Percentiles rank a stretch among this genome's conserved stretches.
These are phyloP conservation scores for Poecile atricapillus DNA, from an alignment of 2,113 vertebrate species.

Conservation along the genomic window DNA sequence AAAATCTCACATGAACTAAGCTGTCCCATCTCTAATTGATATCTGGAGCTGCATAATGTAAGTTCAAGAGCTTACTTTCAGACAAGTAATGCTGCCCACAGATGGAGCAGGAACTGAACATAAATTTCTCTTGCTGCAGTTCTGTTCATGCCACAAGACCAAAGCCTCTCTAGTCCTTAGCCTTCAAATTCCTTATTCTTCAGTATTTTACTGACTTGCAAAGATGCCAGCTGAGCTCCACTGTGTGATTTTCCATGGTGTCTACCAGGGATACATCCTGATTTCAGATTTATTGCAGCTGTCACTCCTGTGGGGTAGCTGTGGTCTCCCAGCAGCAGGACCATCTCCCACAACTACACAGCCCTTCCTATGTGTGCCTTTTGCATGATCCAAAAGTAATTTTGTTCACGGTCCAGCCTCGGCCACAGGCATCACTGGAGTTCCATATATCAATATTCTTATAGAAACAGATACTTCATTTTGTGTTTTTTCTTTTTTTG, in stretches of 20 bases:
- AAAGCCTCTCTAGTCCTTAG: background rate
- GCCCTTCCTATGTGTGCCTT: background rate
- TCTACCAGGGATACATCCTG: background rate
- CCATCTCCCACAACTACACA: background rate
- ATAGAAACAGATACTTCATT: background rate
- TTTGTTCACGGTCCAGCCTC: background rate
- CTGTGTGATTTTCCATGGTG: background rate
- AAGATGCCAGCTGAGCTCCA: background rate
- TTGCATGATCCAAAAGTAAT: background rate
- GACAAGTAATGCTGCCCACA: background rate
- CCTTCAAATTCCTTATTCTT: background rate
- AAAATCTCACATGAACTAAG: background rate
- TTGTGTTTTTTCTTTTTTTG: background rate
- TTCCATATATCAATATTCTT: background rate
- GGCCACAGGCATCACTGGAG: background rate
- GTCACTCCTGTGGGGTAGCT: background rate
- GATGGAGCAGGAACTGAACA: background rate
- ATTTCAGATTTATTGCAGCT: background rate
- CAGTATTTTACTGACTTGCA: background rate
- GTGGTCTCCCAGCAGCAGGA: rapidly evolving
- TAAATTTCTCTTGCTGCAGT: background rate
- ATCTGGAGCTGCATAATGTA: background rate
- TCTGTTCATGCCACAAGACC: background rate
- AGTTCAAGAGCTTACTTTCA: background rate
- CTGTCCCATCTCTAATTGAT: background rate